Base-by-base conservation (phyloP, 2,888 invertebrate genomes). In the Papilio protenor region DNA sequence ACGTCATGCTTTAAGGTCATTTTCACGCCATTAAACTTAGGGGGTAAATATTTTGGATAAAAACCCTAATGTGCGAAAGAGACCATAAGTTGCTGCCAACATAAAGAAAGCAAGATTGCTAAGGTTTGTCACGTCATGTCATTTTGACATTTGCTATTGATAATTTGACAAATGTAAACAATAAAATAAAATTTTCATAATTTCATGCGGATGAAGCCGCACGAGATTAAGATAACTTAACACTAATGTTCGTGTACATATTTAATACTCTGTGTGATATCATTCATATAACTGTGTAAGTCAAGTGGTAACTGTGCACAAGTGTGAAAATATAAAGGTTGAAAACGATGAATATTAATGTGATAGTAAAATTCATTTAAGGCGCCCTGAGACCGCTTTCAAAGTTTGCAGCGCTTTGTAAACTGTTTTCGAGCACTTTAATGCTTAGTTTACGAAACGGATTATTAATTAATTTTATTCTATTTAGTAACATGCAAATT, bases 341-440 rank as follows among this genome's bases (percentile, higher is more conserved):
- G 85, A 83, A 86, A 87, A 88, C 89, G 86, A 91, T 91, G 90
- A 90, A 90, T 89, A 91, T 89, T 91, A 88, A 89, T 88, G 83
- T 72, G 76, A 77, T 70, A 78, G 72, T 72, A 72, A 72, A 64
- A 77, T 72, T 61, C 59, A 81, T 80, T 80, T 75, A 64, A 79
- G 76, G 80, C 76, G 27, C 70, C 76, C 76, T 18, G 76, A 76
- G 70, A 76, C 76, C 76, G 70, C 55, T 76, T 76, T 70, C 40
- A 76, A 75, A 75, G 70, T 76, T 76, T 76, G 59, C 70, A 70
- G 23, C 76, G 70, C 76, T 57, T 59, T 57, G 57, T 57, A 76
- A 76, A 76, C 70, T 76, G 75, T 75, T 70, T 59, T 70, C 57
- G n/a, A 76, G 55, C 57, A 66, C 66, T n/a, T 66, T 66, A 66